A percentile compares a stretch with the other conserved stretches of the same genome.
phyloP scores from a whole-genome alignment of 2,113 vertebrate genomes.

The Odocoileus hemionus region DNA sequence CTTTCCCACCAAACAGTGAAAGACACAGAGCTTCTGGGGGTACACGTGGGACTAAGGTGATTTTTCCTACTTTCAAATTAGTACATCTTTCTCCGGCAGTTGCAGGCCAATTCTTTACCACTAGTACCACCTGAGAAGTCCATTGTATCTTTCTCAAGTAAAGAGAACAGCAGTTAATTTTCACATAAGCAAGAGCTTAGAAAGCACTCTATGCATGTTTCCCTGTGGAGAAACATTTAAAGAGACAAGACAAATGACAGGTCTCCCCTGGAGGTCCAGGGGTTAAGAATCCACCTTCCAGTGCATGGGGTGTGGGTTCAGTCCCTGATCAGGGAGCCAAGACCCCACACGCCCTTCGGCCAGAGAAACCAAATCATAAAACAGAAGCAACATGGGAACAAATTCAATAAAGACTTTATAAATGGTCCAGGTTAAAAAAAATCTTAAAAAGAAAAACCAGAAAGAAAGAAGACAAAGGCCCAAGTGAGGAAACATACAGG shows the following conservation, averaged over 20 bases:
- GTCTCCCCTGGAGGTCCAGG: not conserved
- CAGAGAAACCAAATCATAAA: fast-evolving
- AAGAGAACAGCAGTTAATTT: not conserved
- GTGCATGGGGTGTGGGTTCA: not conserved
- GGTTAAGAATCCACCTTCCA: not conserved
- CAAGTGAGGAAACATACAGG: not conserved
- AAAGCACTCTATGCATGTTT: not conserved
- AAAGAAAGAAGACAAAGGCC: not conserved
- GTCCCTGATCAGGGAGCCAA: too few relatives aligned
- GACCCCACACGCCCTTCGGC: not conserved
- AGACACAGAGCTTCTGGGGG: not conserved
- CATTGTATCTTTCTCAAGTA: not conserved
- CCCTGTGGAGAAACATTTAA: too few relatives aligned
- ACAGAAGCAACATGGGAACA: not conserved
- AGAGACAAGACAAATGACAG: not conserved
- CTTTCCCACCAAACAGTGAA: not conserved
- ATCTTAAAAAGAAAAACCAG: not conserved
- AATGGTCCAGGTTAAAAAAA: not conserved
- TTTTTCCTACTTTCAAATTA: not conserved
- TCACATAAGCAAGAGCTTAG: not conserved
- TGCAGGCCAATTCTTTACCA: not conserved
- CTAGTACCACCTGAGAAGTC: not conserved
- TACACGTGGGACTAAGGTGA: not conserved
- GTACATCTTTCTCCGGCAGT: not conserved
- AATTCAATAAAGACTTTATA: not conserved